Percentiles rank a stretch among this genome's conserved stretches.
Evolutionary conservation across 2,888 invertebrate species (phyloP).

Genomic region (Cetonia aurata): DNA sequence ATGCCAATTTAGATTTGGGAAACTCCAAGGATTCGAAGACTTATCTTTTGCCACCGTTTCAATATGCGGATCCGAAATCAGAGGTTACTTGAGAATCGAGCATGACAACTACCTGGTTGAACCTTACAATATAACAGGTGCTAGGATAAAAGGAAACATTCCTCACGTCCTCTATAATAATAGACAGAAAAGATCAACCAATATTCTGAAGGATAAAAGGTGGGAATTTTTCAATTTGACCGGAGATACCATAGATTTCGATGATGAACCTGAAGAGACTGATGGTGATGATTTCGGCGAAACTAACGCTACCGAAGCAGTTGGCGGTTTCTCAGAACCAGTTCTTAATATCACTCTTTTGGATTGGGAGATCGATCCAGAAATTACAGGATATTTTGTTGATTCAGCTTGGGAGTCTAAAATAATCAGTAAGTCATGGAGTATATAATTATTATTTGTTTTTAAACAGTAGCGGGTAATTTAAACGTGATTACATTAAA

Average conservation of each 20-base stretch:
- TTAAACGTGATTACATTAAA: too few relatives aligned
- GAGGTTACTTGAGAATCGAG: constrained; percentile 58
- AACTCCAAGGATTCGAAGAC: constrained; percentile 55
- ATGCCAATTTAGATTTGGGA: constrained; percentile 60
- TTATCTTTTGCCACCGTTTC: constrained; percentile 58
- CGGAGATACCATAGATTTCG: constrained; percentile 66
- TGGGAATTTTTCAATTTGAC: constrained; percentile 66
- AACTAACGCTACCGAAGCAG: constrained; percentile 47
- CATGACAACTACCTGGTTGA: constrained; percentile 58
- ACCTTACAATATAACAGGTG: constrained; percentile 52
- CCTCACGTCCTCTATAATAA: constrained; percentile 36
- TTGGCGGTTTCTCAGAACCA: constrained; percentile 11
- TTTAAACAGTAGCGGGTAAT: too few relatives aligned
- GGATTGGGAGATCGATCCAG: constrained; percentile 59
- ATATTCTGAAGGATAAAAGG: constrained; percentile 18
- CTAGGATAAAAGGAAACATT: background rate
- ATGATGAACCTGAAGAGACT: constrained; percentile 55
- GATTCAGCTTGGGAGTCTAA: constrained; percentile 65
- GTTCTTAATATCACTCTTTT: constrained; percentile 27
- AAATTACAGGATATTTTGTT: constrained; percentile 67
- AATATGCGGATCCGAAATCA: constrained; percentile 56
- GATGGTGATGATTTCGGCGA: constrained; percentile 29
- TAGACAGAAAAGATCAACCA: constrained; percentile 34
- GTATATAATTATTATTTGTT: background rate
- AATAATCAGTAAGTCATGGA: constrained; percentile 49